Percentiles rank a stretch among this genome's conserved stretches.
phyloP scores from a whole-genome alignment of 2,113 vertebrate species.

The Myocastor coypus region DNA sequence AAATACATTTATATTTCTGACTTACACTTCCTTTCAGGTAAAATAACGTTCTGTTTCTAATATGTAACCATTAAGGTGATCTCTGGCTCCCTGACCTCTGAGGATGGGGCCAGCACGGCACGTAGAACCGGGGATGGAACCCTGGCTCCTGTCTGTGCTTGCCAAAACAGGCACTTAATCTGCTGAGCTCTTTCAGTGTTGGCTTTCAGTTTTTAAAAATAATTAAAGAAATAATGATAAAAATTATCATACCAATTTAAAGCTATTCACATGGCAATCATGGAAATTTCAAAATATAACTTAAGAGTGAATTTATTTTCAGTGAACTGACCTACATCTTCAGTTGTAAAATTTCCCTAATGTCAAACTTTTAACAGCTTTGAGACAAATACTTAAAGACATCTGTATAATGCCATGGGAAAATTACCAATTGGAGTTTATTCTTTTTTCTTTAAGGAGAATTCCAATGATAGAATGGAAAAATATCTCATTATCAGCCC shows the following conservation, averaged over 20 bases:
- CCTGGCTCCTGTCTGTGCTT: too few relatives aligned
- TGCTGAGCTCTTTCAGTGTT: background rate
- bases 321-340: background rate
- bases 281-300: background rate
- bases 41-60: constrained; percentile 24
- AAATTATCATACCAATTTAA: background rate
- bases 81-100: too few relatives aligned
- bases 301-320: background rate
- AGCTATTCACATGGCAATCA: background rate
- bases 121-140: too few relatives aligned
- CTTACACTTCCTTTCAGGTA: background rate
- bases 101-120: too few relatives aligned
- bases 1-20: background rate
- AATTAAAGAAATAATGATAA: background rate
- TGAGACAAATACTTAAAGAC: background rate
- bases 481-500: background rate
- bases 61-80: background rate
- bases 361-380: background rate
- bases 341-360: background rate
- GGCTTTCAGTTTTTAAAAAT: background rate
- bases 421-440: background rate
- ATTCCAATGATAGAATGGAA: background rate
- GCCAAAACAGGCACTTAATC: too few relatives aligned
- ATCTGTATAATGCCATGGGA: background rate
- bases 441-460: background rate